phyloP scores from a whole-genome alignment of 2,797 vertebrate species.

The Mormyrops boulengeri region DNA sequence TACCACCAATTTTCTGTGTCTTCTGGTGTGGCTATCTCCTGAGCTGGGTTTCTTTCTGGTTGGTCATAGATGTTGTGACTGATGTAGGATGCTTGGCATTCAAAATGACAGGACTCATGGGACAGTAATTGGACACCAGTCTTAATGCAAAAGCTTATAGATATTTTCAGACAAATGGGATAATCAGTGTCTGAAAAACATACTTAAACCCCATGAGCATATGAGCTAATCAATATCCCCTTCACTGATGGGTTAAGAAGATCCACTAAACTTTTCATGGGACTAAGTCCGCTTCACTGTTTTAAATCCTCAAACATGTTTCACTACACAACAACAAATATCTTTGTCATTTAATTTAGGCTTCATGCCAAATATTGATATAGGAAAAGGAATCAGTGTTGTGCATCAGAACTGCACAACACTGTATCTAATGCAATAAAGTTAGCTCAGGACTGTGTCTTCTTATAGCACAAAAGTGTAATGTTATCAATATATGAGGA shows the following conservation, averaged over 20 bases:
- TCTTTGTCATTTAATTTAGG: background rate
- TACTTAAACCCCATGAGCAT: background rate
- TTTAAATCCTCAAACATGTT: background rate
- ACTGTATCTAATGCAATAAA: background rate
- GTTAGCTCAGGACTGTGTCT: background rate
- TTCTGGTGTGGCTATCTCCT: background rate
- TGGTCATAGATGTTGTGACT: background rate
- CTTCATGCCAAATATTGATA: background rate
- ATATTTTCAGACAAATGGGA: background rate
- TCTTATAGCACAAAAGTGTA: background rate
- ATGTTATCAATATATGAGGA: background rate
- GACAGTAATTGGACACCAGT: background rate
- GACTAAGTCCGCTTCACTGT: background rate
- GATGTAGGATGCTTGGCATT: background rate
- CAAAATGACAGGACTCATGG: background rate
- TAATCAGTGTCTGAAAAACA: background rate
- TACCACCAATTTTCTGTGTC: background rate
- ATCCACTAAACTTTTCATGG: background rate
- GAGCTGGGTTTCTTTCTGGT: background rate
- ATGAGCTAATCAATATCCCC: background rate
- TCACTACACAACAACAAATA: background rate
- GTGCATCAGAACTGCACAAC: background rate
- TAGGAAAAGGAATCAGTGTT: background rate
- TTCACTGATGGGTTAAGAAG: background rate
- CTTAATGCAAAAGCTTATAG: background rate